These are phyloP conservation scores for Argentina silus DNA, from an alignment of 2,797 vertebrate species.

Conservation along the genomic window DNA sequence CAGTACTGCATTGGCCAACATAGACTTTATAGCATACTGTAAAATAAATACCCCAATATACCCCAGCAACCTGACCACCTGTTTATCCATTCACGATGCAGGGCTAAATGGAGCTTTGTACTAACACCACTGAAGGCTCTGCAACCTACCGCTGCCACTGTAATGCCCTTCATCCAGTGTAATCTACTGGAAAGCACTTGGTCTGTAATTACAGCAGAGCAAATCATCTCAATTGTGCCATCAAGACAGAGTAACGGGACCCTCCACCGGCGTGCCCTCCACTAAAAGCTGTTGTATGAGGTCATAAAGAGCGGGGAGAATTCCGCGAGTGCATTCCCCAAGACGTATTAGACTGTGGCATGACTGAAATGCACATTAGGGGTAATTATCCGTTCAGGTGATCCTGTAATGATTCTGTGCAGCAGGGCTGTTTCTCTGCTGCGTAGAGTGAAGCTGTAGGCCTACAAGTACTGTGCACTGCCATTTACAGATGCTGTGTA, in stretches of 20 bases:
- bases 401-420: neutral
- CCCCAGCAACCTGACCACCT: neutral
- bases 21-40: neutral
- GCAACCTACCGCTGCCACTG: neutral
- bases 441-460: neutral
- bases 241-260: neutral
- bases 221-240: neutral
- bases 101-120: neutral
- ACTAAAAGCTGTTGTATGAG: neutral
- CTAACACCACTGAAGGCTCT: neutral
- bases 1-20: neutral
- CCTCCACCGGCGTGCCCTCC: neutral
- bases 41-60: neutral
- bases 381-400: neutral
- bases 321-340: constrained; percentile 5
- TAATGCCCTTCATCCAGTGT: neutral
- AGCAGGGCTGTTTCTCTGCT: neutral
- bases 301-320: neutral
- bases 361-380: neutral
- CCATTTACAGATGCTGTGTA: neutral
- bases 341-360: neutral
- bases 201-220: constrained; percentile 3
- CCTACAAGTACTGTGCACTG: neutral
- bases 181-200: constrained; percentile 19
- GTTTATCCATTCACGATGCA: neutral